Conservation (phyloP, 2,888 invertebrate species). For the Synergus japonicus region DNA sequence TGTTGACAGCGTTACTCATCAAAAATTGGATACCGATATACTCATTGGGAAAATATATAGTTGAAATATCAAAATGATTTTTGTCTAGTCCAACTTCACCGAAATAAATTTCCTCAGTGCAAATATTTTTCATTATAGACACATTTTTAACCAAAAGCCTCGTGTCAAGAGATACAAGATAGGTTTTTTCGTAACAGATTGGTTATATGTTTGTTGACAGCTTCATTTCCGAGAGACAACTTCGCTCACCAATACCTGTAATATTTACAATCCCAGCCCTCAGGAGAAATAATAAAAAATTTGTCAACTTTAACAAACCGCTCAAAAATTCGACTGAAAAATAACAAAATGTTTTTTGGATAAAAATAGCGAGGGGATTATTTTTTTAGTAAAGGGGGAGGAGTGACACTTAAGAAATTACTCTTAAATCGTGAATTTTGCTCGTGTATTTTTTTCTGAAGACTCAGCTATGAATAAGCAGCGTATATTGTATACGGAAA, state of each 20-base stretch:
- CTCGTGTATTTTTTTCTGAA: constrained; percentile 7
- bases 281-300: constrained; percentile 1
- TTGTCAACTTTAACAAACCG: no score
- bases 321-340: no score
- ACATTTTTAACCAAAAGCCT: constrained; percentile 11
- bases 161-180: constrained; percentile 21
- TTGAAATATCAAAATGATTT: background rate
- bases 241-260: constrained; percentile 2
- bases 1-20: no score
- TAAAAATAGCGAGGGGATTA: background rate
- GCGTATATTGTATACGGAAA: constrained; percentile 16
- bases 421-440: constrained; percentile 24
- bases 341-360: no score
- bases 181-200: background rate
- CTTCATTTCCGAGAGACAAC: constrained; percentile 10
- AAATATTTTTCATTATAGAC: background rate
- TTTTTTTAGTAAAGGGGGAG: no score
- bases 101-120: background rate
- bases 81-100: background rate
- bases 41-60: background rate
- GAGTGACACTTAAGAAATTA: background rate
- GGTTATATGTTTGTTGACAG: constrained; percentile 7
- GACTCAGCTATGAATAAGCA: constrained; percentile 20
- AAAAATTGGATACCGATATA: no score
- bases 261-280: background rate